These are phyloP conservation scores for Nestor notabilis DNA, from an alignment of 2,113 vertebrate species.

Conservation along the genomic window DNA sequence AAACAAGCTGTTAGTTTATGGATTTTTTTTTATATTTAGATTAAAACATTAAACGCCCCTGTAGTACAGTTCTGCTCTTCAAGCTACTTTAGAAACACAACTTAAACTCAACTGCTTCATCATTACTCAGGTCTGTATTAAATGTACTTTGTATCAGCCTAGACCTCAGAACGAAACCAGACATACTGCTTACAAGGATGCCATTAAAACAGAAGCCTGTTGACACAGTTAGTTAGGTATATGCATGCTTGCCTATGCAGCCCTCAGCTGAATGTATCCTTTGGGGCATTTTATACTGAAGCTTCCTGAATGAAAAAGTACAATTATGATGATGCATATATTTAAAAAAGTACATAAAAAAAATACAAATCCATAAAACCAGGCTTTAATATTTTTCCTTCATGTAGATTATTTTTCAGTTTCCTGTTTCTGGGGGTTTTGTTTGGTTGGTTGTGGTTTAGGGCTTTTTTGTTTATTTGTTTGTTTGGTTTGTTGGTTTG, in stretches of 20 bases:
- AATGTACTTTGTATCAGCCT: background rate
- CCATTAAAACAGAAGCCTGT: background rate
- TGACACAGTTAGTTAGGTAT: background rate
- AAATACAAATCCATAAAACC: background rate
- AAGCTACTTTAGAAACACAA: background rate
- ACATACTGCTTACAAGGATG: background rate
- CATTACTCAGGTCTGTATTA: background rate
- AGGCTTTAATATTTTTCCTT: background rate
- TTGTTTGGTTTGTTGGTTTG: too few relatives aligned
- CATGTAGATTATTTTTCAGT: background rate
- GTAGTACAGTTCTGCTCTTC: background rate
- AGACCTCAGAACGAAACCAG: background rate
- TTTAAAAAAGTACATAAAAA: fast-evolving
- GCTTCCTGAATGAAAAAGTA: background rate
- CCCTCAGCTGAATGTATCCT: background rate
- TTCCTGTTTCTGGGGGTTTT: background rate
- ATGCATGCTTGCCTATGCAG: background rate
- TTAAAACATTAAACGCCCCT: background rate
- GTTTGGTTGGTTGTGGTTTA: background rate
- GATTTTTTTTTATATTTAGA: background rate
- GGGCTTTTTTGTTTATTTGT: too few relatives aligned
- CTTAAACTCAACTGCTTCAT: background rate
- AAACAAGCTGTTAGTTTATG: background rate
- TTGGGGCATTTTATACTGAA: background rate
- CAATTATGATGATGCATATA: background rate